These are phyloP conservation scores for Lasioglossum figueresi DNA, from an alignment of 2,888 invertebrate species.

Conservation along the genomic window DNA sequence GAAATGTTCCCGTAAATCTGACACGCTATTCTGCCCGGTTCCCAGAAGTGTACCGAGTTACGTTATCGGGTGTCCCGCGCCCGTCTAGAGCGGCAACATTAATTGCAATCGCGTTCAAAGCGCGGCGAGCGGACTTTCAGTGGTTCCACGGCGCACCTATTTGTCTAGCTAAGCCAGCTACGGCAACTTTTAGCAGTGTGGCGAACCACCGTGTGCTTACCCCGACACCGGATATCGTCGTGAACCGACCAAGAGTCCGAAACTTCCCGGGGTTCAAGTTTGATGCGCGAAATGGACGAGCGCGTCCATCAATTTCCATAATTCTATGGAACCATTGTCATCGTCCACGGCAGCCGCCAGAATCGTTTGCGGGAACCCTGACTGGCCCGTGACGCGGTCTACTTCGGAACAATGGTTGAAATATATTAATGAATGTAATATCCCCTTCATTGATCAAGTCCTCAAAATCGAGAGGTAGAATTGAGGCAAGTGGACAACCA, in stretches of 20 bases:
- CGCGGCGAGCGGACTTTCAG: constrained; percentile 1
- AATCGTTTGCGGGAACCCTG: too few species aligned
- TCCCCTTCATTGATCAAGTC: not conserved
- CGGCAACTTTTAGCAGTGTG: constrained; percentile 2
- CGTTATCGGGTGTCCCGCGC: not conserved
- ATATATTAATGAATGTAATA: not conserved
- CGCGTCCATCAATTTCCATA: not conserved
- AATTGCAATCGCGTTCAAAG: constrained; percentile 27
- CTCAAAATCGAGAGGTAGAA: too few species aligned
- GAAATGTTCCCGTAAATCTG: constrained; percentile 5
- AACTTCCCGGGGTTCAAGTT: not conserved
- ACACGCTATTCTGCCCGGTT: constrained; percentile 6
- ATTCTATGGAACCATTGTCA: not conserved
- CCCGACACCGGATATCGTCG: constrained; percentile 2
- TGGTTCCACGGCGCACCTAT: constrained; percentile 7
- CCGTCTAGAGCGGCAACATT: constrained; percentile 5
- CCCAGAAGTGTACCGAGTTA: constrained; percentile 7
- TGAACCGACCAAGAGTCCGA: not conserved
- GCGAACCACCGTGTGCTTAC: not conserved
- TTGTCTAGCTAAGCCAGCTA: not conserved
- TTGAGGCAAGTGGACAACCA: not conserved
- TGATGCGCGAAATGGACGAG: not conserved
- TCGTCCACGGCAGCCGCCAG: not conserved
- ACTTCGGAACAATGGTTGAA: too few species aligned
- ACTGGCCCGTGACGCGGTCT: too few species aligned